Evolutionary conservation across 2,797 vertebrate genomes (phyloP), one percentile per base, ranked within the genome.

Genomic region (Gymnopithys bicolor): DNA sequence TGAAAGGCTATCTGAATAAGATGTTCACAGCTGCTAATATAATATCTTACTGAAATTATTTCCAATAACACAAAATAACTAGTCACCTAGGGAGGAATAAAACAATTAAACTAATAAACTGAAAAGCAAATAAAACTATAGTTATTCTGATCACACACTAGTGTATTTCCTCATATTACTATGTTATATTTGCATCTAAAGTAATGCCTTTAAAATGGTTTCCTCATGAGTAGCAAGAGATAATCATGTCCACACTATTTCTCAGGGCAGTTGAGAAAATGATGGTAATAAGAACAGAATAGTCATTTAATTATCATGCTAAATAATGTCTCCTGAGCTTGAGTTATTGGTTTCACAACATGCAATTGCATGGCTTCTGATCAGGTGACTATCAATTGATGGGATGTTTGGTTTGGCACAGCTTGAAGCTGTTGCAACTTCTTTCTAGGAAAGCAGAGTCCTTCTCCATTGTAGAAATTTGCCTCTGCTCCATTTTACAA

Each of bases 121-220:
- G 62, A 79, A 94, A 95, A 75, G 56, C 59, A 96, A 94, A 93
- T 94, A 92, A 96, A 97, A 51, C 30, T 84, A 53, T 56, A 92
- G 63, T 94, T 96, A 89, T 75, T 94, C 81, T 85, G 33, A 92
- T 93, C 60, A 83, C 49, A 82, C 11, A 25, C 10, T 76, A 55
- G 30, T 4, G 5, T 94, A 91, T 93, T 90, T 93, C 73, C 49
- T 32, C 41, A 48, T 78, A 91, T 94, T 87, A 93, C 23, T 87
- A 11, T 24, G 35, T 48, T 94, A 60, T 37, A 80, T 59, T 92
- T 69, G 39, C 35, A 56, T 55, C 62, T 91, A 37, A 92, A 87
- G 41, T 64, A 73, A 76, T 45, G 18, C 11, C 48, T 63, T 67
- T 19, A n/a, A 70, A 91, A 77, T 15, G 39, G 9, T 60, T 87